These are phyloP conservation scores for Corbicula japonica DNA, from an alignment of 2,888 invertebrate species.

Conservation along the genomic window DNA sequence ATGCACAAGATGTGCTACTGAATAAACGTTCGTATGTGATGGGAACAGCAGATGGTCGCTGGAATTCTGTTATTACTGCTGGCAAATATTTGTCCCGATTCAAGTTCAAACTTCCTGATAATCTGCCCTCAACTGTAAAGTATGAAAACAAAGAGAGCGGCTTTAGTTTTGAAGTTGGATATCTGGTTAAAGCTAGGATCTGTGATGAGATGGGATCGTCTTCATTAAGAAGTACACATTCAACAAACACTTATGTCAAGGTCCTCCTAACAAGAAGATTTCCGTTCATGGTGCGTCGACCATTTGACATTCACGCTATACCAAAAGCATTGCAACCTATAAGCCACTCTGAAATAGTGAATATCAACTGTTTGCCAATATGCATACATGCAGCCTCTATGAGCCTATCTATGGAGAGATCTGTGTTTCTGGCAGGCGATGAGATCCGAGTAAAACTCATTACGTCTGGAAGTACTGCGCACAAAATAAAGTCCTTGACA, in stretches of 20 bases:
- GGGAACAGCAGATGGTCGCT: slow-evolving; percentile 75
- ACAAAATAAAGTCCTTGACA: slow-evolving; percentile 73
- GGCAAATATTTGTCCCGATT: slow-evolving; percentile 83
- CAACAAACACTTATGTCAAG: slow-evolving; percentile 69
- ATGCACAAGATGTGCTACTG: slow-evolving; percentile 77
- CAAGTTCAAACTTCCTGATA: slow-evolving; percentile 76
- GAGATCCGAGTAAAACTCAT: slow-evolving; percentile 76
- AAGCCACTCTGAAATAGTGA: slow-evolving; percentile 76
- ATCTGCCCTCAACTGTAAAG: slow-evolving; percentile 76
- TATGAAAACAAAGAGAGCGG: slow-evolving; percentile 75
- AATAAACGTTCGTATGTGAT: slow-evolving; percentile 80
- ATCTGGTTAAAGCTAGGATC: slow-evolving; percentile 78
- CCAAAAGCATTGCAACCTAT: slow-evolving; percentile 78
- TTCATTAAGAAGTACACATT: slow-evolving; percentile 67
- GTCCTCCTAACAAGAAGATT: slow-evolving; percentile 75
- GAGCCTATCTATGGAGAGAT: slow-evolving; percentile 74
- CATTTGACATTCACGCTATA: slow-evolving; percentile 76
- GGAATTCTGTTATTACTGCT: slow-evolving; percentile 77
- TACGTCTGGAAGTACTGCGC: slow-evolving; percentile 61
- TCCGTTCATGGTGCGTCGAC: slow-evolving; percentile 74
- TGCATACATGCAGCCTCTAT: slow-evolving; percentile 66
- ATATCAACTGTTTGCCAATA: slow-evolving; percentile 71
- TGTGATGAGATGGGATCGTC: slow-evolving; percentile 78
- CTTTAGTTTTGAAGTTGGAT: slow-evolving; percentile 76
- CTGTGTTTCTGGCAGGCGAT: slow-evolving; percentile 81